Conservation (phyloP, 2,888 invertebrate species). For the Drosophila greeni region DNA sequence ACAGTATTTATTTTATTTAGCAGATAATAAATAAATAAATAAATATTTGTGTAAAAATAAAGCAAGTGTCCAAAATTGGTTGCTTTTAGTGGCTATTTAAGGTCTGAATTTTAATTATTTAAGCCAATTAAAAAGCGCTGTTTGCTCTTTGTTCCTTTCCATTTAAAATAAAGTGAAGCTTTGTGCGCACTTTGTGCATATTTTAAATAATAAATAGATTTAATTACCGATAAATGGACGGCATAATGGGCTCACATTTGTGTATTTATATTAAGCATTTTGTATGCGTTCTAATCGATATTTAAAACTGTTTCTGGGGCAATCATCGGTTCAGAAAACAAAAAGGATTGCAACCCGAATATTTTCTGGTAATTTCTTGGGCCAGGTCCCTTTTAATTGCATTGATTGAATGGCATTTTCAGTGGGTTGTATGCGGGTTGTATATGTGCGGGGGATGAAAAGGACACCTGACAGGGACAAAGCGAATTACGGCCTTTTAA, state of each 20-base stretch:
- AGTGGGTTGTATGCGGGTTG: too few relatives aligned
- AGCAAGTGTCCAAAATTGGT: neutral
- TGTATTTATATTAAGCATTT: neutral
- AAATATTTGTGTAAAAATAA: neutral
- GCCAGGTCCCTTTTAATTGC: conserved; percentile 62
- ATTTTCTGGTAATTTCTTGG: too few relatives aligned
- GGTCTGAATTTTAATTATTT: neutral
- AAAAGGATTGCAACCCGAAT: too few relatives aligned
- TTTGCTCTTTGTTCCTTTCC: neutral
- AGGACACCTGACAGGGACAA: conserved; percentile 43
- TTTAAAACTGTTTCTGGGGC: neutral
- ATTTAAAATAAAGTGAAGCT: neutral
- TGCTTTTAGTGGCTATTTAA: neutral
- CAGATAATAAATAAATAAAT: neutral
- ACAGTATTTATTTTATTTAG: neutral
- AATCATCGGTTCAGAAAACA: too few relatives aligned
- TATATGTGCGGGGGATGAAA: too few relatives aligned
- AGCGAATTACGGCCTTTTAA: conserved; percentile 73
- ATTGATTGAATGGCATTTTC: conserved; percentile 52
- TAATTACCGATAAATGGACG: conserved; percentile 8
- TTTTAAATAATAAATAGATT: conserved; percentile 3
- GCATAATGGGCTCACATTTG: neutral
- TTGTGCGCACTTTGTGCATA: conserved; percentile 4
- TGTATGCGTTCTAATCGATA: neutral
- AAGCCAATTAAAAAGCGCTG: neutral